Evolutionary conservation across 1,140 invertebrate genomes (phyloP).

Genomic region (Archivesica marissinica): DNA sequence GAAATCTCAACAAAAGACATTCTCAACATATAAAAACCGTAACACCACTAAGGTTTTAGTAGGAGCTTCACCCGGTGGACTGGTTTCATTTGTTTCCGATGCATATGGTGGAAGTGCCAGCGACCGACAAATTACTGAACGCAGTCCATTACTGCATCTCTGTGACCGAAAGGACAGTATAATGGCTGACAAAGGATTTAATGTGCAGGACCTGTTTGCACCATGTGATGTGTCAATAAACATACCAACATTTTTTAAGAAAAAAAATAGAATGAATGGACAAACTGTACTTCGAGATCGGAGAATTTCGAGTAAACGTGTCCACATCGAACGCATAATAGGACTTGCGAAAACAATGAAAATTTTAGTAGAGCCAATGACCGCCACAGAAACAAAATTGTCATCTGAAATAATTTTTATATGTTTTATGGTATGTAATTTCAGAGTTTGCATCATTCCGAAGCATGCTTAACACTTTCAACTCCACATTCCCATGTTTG

Average conservation of each 20-base stretch:
- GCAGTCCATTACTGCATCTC: neutral
- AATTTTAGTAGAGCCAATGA: constrained; percentile 43
- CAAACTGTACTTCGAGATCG: constrained; percentile 50
- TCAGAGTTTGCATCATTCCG: constrained; percentile 31
- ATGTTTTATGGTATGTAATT: constrained; percentile 64
- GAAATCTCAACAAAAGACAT: constrained; percentile 74
- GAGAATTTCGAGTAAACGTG: constrained; percentile 62
- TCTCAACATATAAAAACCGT: constrained; percentile 76
- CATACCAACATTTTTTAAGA: constrained; percentile 68
- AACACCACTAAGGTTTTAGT: constrained; percentile 67
- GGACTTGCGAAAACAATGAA: constrained; percentile 64
- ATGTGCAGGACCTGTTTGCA: constrained; percentile 65
- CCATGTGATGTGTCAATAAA: constrained; percentile 58
- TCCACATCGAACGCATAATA: constrained; percentile 63
- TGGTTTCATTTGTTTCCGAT: constrained; percentile 61
- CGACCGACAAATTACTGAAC: constrained; percentile 64
- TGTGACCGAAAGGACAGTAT: constrained; percentile 53
- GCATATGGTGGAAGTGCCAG: constrained; percentile 66
- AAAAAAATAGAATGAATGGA: constrained; percentile 59
- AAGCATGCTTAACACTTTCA: constrained; percentile 3
- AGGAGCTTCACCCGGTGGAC: constrained; percentile 68
- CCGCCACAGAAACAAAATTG: constrained; percentile 38
- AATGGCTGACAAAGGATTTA: constrained; percentile 67
- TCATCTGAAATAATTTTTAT: constrained; percentile 54
- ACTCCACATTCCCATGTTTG: constrained; percentile 3